phyloP scores from a whole-genome alignment of 2,888 invertebrate genomes.

The Leptothorax acervorum region DNA sequence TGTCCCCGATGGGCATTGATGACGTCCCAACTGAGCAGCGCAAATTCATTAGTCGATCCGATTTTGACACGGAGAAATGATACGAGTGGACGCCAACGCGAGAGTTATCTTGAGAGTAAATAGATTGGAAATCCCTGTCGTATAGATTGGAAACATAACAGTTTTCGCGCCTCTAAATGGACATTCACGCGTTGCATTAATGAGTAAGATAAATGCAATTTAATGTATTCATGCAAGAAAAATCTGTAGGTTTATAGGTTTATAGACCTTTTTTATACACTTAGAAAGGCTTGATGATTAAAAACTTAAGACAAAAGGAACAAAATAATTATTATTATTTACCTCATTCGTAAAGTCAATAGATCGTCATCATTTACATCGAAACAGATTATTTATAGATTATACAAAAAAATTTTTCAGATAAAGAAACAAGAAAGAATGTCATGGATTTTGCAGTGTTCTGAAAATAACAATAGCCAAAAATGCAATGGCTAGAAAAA shows the following conservation, averaged over 20 bases:
- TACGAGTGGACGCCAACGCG: slow-evolving; percentile 47
- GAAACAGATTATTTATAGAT: not conserved
- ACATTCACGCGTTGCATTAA: slow-evolving; percentile 13
- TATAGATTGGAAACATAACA: slow-evolving; percentile 41
- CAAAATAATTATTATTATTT: not conserved
- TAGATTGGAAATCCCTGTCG: slow-evolving; percentile 33
- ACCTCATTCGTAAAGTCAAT: not conserved
- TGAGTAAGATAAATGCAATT: not conserved
- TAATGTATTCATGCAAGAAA: not conserved
- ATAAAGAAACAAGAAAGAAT: not conserved
- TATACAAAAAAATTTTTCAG: not conserved
- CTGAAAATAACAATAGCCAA: not conserved
- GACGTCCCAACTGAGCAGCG: slow-evolving; percentile 70
- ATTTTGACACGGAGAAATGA: slow-evolving; percentile 69
- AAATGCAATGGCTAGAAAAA: not conserved
- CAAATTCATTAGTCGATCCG: slow-evolving; percentile 75
- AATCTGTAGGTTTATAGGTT: no score
- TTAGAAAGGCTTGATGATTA: not conserved
- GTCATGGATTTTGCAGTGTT: not conserved
- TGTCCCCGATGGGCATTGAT: slow-evolving; percentile 66
- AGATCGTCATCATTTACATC: not conserved
- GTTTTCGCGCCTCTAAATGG: slow-evolving; percentile 19
- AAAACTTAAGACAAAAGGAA: not conserved
- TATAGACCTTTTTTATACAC: not conserved
- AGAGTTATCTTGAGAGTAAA: slow-evolving; percentile 46